Conservation (phyloP, 2,797 vertebrate species). For the Lepus townsendii region DNA sequence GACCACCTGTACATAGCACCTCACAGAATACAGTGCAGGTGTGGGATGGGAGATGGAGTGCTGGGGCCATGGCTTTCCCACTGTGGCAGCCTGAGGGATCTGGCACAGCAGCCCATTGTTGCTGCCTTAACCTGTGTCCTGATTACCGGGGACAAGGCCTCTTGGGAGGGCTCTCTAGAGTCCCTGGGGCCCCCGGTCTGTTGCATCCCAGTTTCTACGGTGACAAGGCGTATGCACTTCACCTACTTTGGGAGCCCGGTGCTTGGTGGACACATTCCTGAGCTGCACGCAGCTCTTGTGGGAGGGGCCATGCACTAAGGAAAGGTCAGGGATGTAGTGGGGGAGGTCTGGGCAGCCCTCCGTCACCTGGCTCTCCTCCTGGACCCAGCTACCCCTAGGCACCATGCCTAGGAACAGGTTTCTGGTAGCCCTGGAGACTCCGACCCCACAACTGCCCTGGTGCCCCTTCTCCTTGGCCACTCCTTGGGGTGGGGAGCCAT, state of each 20-base stretch:
- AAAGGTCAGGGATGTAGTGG: neutral
- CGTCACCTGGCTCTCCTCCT: neutral
- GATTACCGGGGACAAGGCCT: neutral
- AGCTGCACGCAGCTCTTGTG: neutral
- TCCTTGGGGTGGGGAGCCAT: neutral
- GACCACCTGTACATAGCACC: too few species aligned
- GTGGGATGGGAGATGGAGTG: neutral
- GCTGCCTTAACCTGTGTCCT: neutral
- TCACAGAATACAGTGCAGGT: too few species aligned
- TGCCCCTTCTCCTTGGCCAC: neutral
- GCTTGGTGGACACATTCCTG: neutral
- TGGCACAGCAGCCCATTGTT: too few species aligned
- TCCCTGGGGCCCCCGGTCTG: neutral
- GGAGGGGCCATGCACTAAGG: neutral
- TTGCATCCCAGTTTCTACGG: neutral
- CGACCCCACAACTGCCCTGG: neutral
- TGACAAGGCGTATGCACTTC: neutral
- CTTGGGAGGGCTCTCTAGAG: too few species aligned
- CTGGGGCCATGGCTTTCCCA: too few species aligned
- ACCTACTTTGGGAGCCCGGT: neutral
- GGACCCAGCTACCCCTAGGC: neutral
- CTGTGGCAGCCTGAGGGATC: too few species aligned
- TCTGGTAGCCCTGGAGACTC: neutral
- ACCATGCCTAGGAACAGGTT: neutral
- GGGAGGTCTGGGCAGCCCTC: neutral